phyloP scores from a whole-genome alignment of 2,797 vertebrate genomes.

The Poeciliopsis paucimaculata region DNA sequence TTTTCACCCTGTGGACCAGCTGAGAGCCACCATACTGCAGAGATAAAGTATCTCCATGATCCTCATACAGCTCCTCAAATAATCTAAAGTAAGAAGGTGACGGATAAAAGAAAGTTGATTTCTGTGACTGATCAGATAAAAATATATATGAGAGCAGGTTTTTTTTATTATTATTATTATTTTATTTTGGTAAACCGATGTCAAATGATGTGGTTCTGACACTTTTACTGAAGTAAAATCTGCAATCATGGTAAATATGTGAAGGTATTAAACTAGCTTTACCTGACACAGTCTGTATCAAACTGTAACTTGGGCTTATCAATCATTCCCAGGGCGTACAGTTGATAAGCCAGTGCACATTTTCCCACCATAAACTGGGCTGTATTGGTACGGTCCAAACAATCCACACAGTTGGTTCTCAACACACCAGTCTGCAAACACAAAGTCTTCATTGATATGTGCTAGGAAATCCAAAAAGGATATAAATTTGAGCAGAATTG shows the following conservation, averaged over 20 bases:
- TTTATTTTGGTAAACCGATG: not conserved
- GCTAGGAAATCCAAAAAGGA: not conserved
- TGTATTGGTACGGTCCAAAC: conserved; percentile 96
- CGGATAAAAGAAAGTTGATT: not conserved
- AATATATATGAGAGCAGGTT: not conserved
- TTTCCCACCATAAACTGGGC: conserved; percentile 99
- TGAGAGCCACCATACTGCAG: conserved; percentile 98
- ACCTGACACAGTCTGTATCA: conserved; percentile 97
- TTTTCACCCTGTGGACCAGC: conserved; percentile 97
- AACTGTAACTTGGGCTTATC: conserved; percentile 97
- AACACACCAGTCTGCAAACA: conserved; percentile 90
- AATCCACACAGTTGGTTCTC: conserved; percentile 97
- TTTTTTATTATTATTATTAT: not conserved
- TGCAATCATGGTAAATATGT: fast-evolving
- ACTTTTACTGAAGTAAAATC: not conserved
- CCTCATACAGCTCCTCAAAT: conserved; percentile 98
- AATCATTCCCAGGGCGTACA: conserved; percentile 93
- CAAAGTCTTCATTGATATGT: not conserved
- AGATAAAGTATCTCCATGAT: conserved; percentile 96
- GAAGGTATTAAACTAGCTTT: conserved; percentile 30
- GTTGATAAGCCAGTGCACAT: conserved; percentile 95
- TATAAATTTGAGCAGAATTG: not conserved
- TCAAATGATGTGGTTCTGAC: not conserved
- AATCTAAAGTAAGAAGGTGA: conserved; percentile 76
- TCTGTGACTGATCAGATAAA: not conserved